Evolutionary conservation across 92 coral and sea anemone species (phyloP), one percentile per base, ranked within the genome.

Genomic region (Galaxea fascicularis): DNA sequence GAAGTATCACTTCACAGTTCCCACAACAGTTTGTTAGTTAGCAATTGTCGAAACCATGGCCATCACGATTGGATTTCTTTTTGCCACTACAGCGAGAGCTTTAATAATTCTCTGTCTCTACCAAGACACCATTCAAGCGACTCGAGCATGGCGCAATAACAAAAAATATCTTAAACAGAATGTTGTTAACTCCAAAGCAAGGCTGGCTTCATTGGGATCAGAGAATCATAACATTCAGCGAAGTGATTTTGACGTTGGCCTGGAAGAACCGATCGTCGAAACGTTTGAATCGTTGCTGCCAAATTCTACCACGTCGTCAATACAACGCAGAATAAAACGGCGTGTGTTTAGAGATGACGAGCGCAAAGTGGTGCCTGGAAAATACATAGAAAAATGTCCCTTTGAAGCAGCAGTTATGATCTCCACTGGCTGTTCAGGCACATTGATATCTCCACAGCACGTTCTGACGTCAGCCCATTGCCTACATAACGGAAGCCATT

Each of bases 401-500:
- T 95, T 93, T 68, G 81, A 89, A 44, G 90, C 93, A 18, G 94
- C 95, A 4, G 99, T 93, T 3, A 82, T 79, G 67, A 73, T 97
- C 46, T 94, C 98, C 0, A 97, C 98, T 0, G 99, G 99, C 54
- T 97, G 99, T 58, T 95, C 97, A 7, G 99, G 99, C 0, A 86
- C 93, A 0, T 82, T 92, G 0, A 93, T 97, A 11, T 94, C 99
- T 4, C 96, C 98, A 0, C 76, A 89, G 63, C 99, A 97, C 74
- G 98, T 93, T 2, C 75, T 97, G 24, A 94, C 99, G 0, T 91
- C 99, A 5, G 99, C 99, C 10, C 99, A 97, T 24, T 97, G 99
- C 52, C 81, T 97, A 15, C 99, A 97, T 64, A 89, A 86, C 46
- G 98, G 96, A 52, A 91, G 91, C 73, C 89, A 93, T 64, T 97